Evolutionary conservation across 1,140 invertebrate genomes (phyloP).

Genomic region (Bombus waltoni): DNA sequence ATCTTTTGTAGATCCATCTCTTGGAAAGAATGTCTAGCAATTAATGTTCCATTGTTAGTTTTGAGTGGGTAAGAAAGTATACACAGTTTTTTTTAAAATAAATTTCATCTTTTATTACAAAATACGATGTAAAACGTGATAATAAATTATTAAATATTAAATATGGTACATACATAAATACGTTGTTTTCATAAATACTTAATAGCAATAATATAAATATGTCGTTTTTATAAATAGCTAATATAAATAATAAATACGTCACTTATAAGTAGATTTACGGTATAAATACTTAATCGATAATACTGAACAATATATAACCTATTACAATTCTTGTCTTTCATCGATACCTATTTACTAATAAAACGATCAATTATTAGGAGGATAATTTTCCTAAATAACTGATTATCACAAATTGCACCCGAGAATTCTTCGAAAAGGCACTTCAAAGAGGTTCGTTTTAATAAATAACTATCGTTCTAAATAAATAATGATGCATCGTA

Average conservation of each 20-base stretch:
- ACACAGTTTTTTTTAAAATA: not conserved
- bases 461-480: constrained; percentile 57
- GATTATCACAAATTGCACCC: constrained; percentile 55
- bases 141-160: constrained; percentile 41
- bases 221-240: not conserved
- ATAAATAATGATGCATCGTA: constrained; percentile 45
- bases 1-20: too few species aligned
- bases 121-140: not conserved
- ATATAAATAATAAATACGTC: constrained; percentile 29
- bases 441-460: constrained; percentile 31
- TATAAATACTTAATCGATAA: constrained; percentile 52
- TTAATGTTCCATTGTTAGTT: not conserved
- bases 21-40: not conserved
- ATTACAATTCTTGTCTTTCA: constrained; percentile 57
- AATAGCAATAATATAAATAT: too few species aligned
- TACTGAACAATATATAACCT: constrained; percentile 42
- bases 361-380: constrained; percentile 38
- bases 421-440: constrained; percentile 10
- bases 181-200: too few species aligned
- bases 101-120: not conserved
- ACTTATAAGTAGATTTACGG: not conserved
- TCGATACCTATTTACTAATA: constrained; percentile 35
- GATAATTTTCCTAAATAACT: not conserved
- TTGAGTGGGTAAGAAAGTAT: not conserved
- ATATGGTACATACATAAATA: too few species aligned